Conservation (phyloP, 1,140 invertebrate species). For the Cydia amplana region DNA sequence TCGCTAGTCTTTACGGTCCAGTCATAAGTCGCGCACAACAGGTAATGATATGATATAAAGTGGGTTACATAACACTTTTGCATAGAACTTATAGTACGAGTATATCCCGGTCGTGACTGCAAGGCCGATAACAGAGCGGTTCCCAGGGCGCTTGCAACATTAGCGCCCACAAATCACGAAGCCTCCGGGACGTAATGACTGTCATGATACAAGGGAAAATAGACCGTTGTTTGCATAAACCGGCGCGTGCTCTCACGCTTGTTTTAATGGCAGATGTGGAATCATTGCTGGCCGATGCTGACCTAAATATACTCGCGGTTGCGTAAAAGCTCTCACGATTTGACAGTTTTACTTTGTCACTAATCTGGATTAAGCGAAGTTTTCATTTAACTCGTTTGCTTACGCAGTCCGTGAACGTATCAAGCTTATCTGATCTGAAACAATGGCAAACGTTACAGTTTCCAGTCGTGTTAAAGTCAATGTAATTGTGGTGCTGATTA, state of each 20-base stretch:
- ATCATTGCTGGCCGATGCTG: conserved; percentile 49
- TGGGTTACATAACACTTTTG: conserved; percentile 55
- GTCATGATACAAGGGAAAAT: conserved; percentile 61
- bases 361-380: conserved; percentile 15
- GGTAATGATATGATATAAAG: conserved; percentile 57
- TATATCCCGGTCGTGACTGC: conserved; percentile 66
- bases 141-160: conserved; percentile 68
- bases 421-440: conserved; percentile 25
- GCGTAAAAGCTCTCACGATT: conserved; percentile 47
- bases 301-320: conserved; percentile 53
- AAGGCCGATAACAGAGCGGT: conserved; percentile 54
- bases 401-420: conserved; percentile 15
- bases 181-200: conserved; percentile 64
- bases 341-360: conserved; percentile 38
- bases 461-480: conserved; percentile 11
- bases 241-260: conserved; percentile 63
- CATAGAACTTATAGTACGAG: conserved; percentile 38
- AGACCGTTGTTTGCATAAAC: conserved; percentile 68
- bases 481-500: conserved; percentile 27
- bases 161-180: conserved; percentile 39
- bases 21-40: conserved; percentile 60
- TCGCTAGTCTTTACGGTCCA: conserved; percentile 37
- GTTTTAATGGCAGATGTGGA: conserved; percentile 64
- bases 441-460: conserved; percentile 18
- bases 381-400: conserved; percentile 19